phyloP scores from a whole-genome alignment of 2,888 invertebrate genomes.

The Lathronympha strigana region DNA sequence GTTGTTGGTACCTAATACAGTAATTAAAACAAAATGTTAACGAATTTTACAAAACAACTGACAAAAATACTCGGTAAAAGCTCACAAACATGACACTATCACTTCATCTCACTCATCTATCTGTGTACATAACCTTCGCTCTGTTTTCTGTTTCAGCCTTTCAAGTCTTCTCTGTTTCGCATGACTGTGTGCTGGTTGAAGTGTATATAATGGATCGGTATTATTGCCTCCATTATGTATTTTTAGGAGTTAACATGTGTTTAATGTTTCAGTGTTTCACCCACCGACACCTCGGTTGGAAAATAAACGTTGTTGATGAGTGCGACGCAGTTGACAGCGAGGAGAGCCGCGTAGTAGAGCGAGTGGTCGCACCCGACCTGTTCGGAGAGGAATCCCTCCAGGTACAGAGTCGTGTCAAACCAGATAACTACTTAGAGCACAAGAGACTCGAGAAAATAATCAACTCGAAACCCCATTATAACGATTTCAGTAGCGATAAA shows the following conservation, averaged over 20 bases:
- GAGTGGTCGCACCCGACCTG: conserved; percentile 67
- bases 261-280: conserved; percentile 91
- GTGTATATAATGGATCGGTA: conserved; percentile 60
- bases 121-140: conserved; percentile 73
- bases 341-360: conserved; percentile 78
- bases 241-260: conserved; percentile 13
- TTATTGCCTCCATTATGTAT: conserved; percentile 45
- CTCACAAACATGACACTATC: conserved; percentile 45
- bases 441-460: conserved; percentile 75
- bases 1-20: background rate
- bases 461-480: conserved; percentile 78
- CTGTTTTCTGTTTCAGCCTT: conserved; percentile 83
- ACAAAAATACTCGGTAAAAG: conserved; percentile 27
- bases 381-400: conserved; percentile 84
- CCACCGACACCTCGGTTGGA: conserved; percentile 97
- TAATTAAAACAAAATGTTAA: background rate
- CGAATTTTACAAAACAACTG: conserved; percentile 5
- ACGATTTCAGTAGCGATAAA: conserved; percentile 79
- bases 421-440: conserved; percentile 81
- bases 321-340: conserved; percentile 87
- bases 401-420: conserved; percentile 86
- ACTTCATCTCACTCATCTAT: conserved; percentile 44
- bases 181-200: conserved; percentile 68
- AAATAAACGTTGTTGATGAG: conserved; percentile 94
- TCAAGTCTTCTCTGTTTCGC: conserved; percentile 78